phyloP scores from a whole-genome alignment of 2,888 invertebrate genomes.

The Sturmia bella region DNA sequence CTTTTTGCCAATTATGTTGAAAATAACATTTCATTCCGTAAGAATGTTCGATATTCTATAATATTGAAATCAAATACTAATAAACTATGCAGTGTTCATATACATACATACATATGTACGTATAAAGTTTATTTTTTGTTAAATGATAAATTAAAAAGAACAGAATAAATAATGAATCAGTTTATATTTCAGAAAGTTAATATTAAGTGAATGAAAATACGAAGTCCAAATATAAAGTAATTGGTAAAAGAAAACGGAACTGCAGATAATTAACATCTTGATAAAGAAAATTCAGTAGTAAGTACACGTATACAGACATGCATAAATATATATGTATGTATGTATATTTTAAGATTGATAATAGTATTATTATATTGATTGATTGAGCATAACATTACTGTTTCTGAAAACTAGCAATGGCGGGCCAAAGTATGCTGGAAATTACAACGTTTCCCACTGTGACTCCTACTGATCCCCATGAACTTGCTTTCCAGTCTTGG shows the following conservation, averaged over 20 bases:
- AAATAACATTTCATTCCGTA: no score
- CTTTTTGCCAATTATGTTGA: no score
- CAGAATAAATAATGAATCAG: slow-evolving; percentile 14
- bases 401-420: no score
- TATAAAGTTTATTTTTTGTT: no score
- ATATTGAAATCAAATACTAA: no score
- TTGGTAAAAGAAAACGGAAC: background rate
- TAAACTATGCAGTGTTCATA: background rate
- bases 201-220: slow-evolving; percentile 32
- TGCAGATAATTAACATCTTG: no score
- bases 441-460: slow-evolving; percentile 11
- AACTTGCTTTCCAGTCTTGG: slow-evolving; percentile 76
- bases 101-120: background rate
- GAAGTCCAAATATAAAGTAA: slow-evolving; percentile 48
- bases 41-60: no score
- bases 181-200: slow-evolving; percentile 16
- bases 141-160: background rate
- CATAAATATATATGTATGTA: background rate
- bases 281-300: no score
- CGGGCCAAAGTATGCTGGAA: slow-evolving; percentile 32
- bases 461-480: slow-evolving; percentile 73
- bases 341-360: background rate
- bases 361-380: background rate
- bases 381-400: background rate
- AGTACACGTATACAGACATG: background rate